Base-by-base conservation (phyloP, 2,113 vertebrate species). In the Sander vitreus region DNA sequence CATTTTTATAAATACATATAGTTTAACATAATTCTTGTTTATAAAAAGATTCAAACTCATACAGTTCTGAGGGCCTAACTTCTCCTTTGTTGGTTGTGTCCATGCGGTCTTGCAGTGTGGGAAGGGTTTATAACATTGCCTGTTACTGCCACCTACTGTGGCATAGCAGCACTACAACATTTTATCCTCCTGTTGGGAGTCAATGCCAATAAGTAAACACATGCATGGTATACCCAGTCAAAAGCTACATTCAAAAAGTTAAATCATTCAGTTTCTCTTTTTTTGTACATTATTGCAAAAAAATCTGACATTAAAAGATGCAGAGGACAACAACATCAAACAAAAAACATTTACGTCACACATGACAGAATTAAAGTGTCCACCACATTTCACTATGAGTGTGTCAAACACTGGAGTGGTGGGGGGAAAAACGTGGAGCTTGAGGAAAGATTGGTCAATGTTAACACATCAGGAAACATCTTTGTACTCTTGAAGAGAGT, bases 101-200 rank as follows among this genome's bases (percentile, higher is more conserved):
- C 93, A 92, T 93, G 92, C 91, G 72, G 51, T 66, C 80, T 78
- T 85, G 85, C 72, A 73, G 78, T 79, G 80, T 54, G 73, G 85
- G 59, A 83, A 77, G 76, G 51, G 57, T 80, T 81, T 50, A 74
- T 64, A 91, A 85, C 83, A 53, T 92, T 92, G 92, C 88, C 36
- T 80, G 72, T 93, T 92, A 92, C 90, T 92, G 92, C 94, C 95
- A 95, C 94, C 95, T 96, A 95, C 88, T 90, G 94, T 93, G 88
- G 73, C 86, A 88, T 57, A 92, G 92, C 85, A 89, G 93, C 83
- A 93, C 93, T 94, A 95, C 88, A 88, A 86, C 83, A 71, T 84
- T 80, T 89, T 83, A 80, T 81, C 73, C 78, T 93, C 88, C 86
- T 80, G 82, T 76, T 70, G 79, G 85, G 90, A 89, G 86, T 83